Base-by-base conservation (phyloP, 1,140 invertebrate species). In the Bilobella aurantiaca region DNA sequence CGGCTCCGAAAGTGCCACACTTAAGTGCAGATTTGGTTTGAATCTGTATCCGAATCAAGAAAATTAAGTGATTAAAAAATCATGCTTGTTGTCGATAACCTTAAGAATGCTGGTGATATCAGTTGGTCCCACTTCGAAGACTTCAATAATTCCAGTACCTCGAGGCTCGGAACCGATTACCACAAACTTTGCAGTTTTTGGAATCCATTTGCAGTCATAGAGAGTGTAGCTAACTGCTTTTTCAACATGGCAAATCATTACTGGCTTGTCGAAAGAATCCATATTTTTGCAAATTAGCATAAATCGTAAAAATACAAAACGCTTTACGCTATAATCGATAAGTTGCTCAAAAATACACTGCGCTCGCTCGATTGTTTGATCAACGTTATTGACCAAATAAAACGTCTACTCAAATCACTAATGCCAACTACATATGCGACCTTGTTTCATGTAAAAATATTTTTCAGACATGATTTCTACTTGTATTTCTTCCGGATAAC, bases 191-290 rank as follows among this genome's bases (percentile, higher is more conserved):
- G 93, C 87, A 12, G 90, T 93, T 72, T 86, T 87, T 1, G 93
- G 93, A 73, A 98, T 87, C 94, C 93, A 96, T 80, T 91, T 91
- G n/a, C 85, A 82, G 75, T 96, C 93, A 77, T 92, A 95, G 21
- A 95, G 75, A 3, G 90, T 91, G 78, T 89, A 95, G 75, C 89
- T 85, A 1, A 95, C 74, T 31, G 84, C 80, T 76, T 91, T 88
- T 75, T 96, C 88, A 21, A 87, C 81, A 75, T 96, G 91, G 64
- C 87, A 84, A 70, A 96, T 91, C 70, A 96, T 88, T 79, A 93
- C 91, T 0, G 93, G 91, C 70, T 93, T 94, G 64, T 87, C 84
- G 76, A 90, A 28, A 1, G 8, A n/a, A 28, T 61, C 37, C 58
- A 61, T 62, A 27, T 34, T 63, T 49, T 27, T 34, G n/a, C 25